Evolutionary conservation across 2,797 vertebrate species (phyloP).

Genomic region (Eulemur rubriventer): DNA sequence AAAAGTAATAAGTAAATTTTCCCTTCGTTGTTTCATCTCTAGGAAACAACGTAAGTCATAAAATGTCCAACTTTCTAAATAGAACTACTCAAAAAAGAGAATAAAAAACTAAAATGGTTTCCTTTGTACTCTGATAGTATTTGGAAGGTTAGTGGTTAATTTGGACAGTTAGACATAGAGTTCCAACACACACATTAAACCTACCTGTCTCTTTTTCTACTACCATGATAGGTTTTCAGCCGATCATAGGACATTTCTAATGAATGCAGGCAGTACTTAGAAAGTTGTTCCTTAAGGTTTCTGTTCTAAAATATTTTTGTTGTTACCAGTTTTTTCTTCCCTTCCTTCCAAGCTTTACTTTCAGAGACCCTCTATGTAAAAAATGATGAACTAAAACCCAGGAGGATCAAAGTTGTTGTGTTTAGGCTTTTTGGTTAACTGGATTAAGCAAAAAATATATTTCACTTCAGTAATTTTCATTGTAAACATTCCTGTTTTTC

Average conservation of each 20-base stretch:
- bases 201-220: neutral
- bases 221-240: neutral
- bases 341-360: neutral
- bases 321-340: neutral
- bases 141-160: neutral
- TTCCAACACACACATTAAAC: neutral
- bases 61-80: neutral
- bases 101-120: neutral
- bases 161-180: neutral
- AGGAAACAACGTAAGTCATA: neutral
- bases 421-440: neutral
- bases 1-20: slow-evolving; percentile 23
- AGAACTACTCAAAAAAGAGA: slow-evolving; percentile 22
- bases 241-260: neutral
- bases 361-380: neutral
- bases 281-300: neutral
- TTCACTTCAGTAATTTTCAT: slow-evolving; percentile 7
- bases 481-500: neutral
- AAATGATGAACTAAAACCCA: slow-evolving; percentile 7
- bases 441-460: neutral
- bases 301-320: slow-evolving; percentile 12
- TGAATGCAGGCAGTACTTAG: neutral
- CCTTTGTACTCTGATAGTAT: neutral
- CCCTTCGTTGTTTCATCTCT: neutral
- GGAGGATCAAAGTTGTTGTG: neutral